These are phyloP conservation scores for Romanogobio albipinnatus DNA, from an alignment of 2,113 vertebrate genomes.

Conservation along the genomic window DNA sequence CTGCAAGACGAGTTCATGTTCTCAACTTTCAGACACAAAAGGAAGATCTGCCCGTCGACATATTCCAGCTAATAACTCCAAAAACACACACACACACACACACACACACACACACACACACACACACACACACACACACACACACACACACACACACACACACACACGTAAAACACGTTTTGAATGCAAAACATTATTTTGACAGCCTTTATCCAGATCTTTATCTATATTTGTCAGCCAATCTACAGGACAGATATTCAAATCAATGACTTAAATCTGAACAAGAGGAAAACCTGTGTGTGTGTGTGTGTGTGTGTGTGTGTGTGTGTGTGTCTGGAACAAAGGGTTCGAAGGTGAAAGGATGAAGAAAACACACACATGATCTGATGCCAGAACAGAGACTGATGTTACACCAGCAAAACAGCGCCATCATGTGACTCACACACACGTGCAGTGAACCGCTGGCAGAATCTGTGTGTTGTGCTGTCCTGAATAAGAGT, in stretches of 20 bases:
- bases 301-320: too few relatives aligned
- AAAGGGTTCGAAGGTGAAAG: not conserved
- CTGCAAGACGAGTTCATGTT: slow-evolving; percentile 71
- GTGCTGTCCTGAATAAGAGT: too few relatives aligned
- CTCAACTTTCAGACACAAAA: slow-evolving; percentile 32
- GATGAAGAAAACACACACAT: not conserved
- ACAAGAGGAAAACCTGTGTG: not conserved
- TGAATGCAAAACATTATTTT: too few relatives aligned
- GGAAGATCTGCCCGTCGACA: not conserved
- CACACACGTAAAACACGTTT: not conserved
- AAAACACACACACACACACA: not conserved
- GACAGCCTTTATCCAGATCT: not conserved
- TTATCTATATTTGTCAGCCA: not conserved
- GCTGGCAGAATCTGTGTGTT: too few relatives aligned
- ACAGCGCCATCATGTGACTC: not conserved
- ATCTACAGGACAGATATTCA: not conserved
- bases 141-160: too few relatives aligned
- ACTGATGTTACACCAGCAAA: not conserved
- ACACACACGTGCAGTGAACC: not conserved
- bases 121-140: too few relatives aligned
- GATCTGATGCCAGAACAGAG: too few relatives aligned
- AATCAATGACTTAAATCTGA: not conserved
- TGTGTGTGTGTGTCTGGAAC: not conserved
- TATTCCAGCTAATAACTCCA: not conserved
- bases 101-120: too few relatives aligned